Base-by-base conservation (phyloP, 2,888 invertebrate species). In the Micoletzkya japonica region DNA sequence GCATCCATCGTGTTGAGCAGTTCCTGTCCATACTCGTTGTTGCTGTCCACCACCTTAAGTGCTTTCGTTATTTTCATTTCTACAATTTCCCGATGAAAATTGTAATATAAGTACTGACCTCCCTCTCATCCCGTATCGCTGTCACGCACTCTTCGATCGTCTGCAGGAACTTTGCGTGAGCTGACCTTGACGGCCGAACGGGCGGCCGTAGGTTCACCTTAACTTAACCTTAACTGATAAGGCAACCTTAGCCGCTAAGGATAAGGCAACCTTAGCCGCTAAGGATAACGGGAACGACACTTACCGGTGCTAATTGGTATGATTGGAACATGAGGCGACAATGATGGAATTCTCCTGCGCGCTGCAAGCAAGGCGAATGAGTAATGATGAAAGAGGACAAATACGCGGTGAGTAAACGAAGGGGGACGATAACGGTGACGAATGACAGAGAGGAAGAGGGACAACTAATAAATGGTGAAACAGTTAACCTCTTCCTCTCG, bases 1-100 rank as follows among this genome's bases (percentile, higher is more conserved):
- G 73, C 70, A 54, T 81, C 81, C 39, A 81, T 71, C 0, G 72
- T 63, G 61, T 77, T 77, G 61, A 81, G 76, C 14, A 79, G 68
- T 10, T 72, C 72, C 26, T 76, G 70, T 1, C 75, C 77, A 14
- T 63, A 70, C 1, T 64, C 57, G 36, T 76, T 67, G 4, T 74
- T 66, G 0, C 74, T 70, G 44, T 76, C 76, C 37, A 79, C 72
- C 0, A 79, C 71, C 71, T 79, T 74, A 4, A 56, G 24, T 7
- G 20, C 44, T 44, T 10, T 44, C 44, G 20, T 44, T 52, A 14
- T 6, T 52, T 52, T 17, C n/a, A 52, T 52, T 52, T 7, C n/a
- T 52, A 14, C n/a, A 52, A 14, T 17, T 17, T 52, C 4, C 57
- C 57, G 57, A 32, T 36, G 37, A 17, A 34, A 34, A 30, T 14